Conservation (phyloP, 35 echinoderm and acorn worm species). For the Acanthaster planci region DNA sequence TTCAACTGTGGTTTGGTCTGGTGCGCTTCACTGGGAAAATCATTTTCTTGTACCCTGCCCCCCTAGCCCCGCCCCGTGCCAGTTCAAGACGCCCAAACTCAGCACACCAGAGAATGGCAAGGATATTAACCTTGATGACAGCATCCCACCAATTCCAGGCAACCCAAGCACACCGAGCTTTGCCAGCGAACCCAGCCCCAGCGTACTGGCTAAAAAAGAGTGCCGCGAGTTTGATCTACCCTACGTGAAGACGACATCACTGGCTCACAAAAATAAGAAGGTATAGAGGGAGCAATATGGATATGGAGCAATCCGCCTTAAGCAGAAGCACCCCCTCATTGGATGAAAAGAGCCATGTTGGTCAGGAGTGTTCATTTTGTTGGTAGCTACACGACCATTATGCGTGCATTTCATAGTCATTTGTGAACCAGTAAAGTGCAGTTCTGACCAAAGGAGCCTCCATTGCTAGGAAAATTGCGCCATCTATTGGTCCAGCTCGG, state of each 20-base stretch:
- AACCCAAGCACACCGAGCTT: neutral
- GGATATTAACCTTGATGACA: conserved; percentile 32
- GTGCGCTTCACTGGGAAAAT: neutral
- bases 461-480: too few relatives aligned
- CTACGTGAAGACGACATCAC: conserved; percentile 64
- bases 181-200: conserved; percentile 22
- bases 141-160: conserved; percentile 39
- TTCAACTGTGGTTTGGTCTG: too few relatives aligned
- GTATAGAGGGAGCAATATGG: neutral
- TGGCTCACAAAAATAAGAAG: conserved; percentile 54
- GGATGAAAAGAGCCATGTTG: too few relatives aligned
- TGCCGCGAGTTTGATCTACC: conserved; percentile 64
- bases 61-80: conserved; percentile 21
- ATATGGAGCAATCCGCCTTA: too few relatives aligned
- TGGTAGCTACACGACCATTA: too few relatives aligned
- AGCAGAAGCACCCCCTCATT: too few relatives aligned
- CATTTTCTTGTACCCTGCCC: neutral
- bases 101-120: conserved; percentile 42
- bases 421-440: too few relatives aligned
- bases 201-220: conserved; percentile 3
- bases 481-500: too few relatives aligned
- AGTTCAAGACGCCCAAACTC: conserved; percentile 46
- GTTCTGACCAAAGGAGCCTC: too few relatives aligned
- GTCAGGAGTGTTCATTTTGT: too few relatives aligned
- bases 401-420: too few relatives aligned